phyloP scores from a whole-genome alignment of 2,888 invertebrate genomes.

The Machimus rusticus region DNA sequence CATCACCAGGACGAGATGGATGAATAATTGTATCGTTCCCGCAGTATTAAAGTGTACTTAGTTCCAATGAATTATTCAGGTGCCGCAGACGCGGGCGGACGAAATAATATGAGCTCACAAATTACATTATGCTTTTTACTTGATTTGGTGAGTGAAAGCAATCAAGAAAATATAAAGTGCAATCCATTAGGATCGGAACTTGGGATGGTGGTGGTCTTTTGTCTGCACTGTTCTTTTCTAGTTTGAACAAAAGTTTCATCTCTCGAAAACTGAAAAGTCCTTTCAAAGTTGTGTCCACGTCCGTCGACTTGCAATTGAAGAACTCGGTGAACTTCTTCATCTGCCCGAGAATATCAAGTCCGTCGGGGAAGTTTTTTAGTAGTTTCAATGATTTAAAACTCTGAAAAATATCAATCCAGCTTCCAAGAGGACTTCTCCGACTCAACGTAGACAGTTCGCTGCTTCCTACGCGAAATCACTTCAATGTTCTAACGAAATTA shows the following conservation, averaged over 20 bases:
- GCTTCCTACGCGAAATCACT: not conserved
- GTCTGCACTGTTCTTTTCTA: conserved; percentile 20
- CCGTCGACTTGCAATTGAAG: not conserved
- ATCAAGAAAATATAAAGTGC: conserved; percentile 32
- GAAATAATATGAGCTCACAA: conserved; percentile 11
- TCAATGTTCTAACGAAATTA: not conserved
- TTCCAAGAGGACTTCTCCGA: not conserved
- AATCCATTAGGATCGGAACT: conserved; percentile 29
- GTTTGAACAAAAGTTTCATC: conserved; percentile 33
- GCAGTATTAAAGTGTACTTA: conserved; percentile 5
- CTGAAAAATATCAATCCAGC: conserved; percentile 8
- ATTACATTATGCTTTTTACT: conserved; percentile 27
- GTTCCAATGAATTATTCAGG: not conserved
- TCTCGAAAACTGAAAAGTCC: conserved; percentile 25
- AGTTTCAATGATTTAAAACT: conserved; percentile 34
- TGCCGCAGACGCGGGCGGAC: not conserved
- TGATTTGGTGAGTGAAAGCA: conserved; percentile 34
- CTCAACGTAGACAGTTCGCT: not conserved
- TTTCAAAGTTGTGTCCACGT: conserved; percentile 24
- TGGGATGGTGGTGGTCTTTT: conserved; percentile 7
- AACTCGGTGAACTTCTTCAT: not conserved
- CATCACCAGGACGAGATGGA: not conserved
- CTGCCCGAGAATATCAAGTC: conserved; percentile 8
- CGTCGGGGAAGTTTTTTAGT: conserved; percentile 11
- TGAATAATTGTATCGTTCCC: not conserved